Evolutionary conservation across 2,113 vertebrate species (phyloP), one percentile per base, ranked within the genome.

Genomic region (Vulpes ferrilata): DNA sequence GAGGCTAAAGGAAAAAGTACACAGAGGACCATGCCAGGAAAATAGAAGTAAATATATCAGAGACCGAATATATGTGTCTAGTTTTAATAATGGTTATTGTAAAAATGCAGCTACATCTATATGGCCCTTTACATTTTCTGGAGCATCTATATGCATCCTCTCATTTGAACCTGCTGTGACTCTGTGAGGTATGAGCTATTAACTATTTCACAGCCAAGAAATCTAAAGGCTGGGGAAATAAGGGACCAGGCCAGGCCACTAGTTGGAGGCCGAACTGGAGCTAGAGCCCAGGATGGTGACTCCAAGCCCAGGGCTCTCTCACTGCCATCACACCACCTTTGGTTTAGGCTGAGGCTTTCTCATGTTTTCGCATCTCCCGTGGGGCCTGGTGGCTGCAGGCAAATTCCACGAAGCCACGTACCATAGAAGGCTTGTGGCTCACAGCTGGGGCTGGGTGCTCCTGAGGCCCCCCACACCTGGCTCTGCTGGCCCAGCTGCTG

Each of bases 1-100:
- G 20, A 96, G 92, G 73, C 78, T 64, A 59, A 96, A 38, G 55
- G 62, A 81, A 85, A 97, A 96, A 90, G 79, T 86, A 95, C 95
- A 90, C 43, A 73, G 78, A 88, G 81, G 48, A 92, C 93, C 43
- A 64, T 82, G 85, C 88, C 88, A 96, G 59, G 51, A 97, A 88
- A 92, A 51, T 86, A 23, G 69, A 67, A 78, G 81, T 90, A 78
- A 84, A 80, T 53, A 82, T 62, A 79, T 78, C 78, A 78, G 85
- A 93, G 60, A 78, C 11, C 3, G 22, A 73, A 25, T 67, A 6
- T 32, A 74, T 64, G 83, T 83, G 51, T 27, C 51, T 64, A 7
- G 23, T 53, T 93, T 82, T 78, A 84, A 92, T 23, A 53, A 69
- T 5, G 32, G 16, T 22, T 55, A 76, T 9, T 5, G 4, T 22